Percentiles rank a stretch among this genome's conserved stretches.
phyloP scores from a whole-genome alignment of 2,113 vertebrate genomes.

The Hyaena hyaena region DNA sequence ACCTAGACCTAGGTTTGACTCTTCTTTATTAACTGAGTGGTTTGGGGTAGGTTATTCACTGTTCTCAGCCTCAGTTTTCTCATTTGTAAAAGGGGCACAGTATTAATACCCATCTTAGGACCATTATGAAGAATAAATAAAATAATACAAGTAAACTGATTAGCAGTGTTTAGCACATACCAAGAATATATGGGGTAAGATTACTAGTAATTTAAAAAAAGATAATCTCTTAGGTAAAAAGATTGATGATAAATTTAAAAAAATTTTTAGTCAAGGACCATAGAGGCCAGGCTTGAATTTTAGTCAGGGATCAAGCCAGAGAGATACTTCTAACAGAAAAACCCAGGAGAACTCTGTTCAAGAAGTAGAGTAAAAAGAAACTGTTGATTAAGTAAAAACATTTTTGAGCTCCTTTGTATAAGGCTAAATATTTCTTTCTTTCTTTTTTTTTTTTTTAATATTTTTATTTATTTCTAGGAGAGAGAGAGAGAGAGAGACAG shows the following conservation, averaged over 20 bases:
- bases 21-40: background rate
- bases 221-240: background rate
- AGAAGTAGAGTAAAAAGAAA: background rate
- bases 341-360: background rate
- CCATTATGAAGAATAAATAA: background rate
- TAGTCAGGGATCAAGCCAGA: background rate
- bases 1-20: background rate
- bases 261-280: background rate
- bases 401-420: background rate
- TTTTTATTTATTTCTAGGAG: too few species aligned
- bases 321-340: background rate
- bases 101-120: background rate
- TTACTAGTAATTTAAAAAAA: background rate
- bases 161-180: background rate
- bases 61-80: background rate
- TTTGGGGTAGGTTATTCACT: background rate
- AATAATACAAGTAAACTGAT: background rate
- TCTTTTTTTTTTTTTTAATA: too few species aligned
- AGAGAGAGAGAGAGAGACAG: too few species aligned
- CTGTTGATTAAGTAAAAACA: background rate
- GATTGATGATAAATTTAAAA: background rate
- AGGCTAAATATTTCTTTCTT: background rate
- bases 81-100: background rate
- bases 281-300: constrained; percentile 39
- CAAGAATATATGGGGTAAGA: background rate